Conservation (phyloP, 2,888 invertebrate genomes). For the Drosophila nr. perissopoda region DNA sequence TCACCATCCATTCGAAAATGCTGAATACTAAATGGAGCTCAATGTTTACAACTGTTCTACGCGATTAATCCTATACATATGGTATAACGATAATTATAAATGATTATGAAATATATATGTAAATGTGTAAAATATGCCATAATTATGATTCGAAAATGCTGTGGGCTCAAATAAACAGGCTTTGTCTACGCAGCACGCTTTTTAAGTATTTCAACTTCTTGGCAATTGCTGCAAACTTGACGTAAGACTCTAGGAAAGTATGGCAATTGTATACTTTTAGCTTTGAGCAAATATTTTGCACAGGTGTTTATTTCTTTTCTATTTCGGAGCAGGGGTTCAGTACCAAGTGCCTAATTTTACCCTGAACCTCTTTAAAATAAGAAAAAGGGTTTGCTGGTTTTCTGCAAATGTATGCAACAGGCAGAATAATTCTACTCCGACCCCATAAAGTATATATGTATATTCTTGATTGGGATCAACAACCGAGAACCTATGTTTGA, state of each 20-base stretch:
- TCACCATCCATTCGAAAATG: slow-evolving; percentile 88
- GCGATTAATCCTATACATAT: slow-evolving; percentile 5
- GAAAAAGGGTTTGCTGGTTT: neutral
- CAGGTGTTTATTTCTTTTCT: slow-evolving; percentile 55
- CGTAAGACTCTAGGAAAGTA: slow-evolving; percentile 37
- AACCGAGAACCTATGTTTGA: neutral
- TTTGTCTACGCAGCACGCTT: slow-evolving; percentile 42
- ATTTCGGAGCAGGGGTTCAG: slow-evolving; percentile 11
- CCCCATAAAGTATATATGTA: neutral
- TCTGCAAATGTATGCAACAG: neutral
- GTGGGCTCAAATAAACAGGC: slow-evolving; percentile 44
- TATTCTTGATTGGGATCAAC: neutral
- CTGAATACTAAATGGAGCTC: slow-evolving; percentile 86
- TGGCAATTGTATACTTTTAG: slow-evolving; percentile 59
- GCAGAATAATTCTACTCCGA: neutral
- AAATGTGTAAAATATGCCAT: slow-evolving; percentile 14
- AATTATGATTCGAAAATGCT: slow-evolving; percentile 12
- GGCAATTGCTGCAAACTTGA: slow-evolving; percentile 32
- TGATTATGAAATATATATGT: slow-evolving; percentile 2
- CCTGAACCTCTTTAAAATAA: neutral
- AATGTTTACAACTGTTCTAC: neutral
- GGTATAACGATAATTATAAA: slow-evolving; percentile 24
- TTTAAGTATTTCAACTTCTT: slow-evolving; percentile 21
- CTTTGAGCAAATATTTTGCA: slow-evolving; percentile 69
- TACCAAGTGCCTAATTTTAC: slow-evolving; percentile 8